These are phyloP conservation scores for Yponomeuta sedellus DNA, from an alignment of 2,888 invertebrate genomes.

Conservation along the genomic window DNA sequence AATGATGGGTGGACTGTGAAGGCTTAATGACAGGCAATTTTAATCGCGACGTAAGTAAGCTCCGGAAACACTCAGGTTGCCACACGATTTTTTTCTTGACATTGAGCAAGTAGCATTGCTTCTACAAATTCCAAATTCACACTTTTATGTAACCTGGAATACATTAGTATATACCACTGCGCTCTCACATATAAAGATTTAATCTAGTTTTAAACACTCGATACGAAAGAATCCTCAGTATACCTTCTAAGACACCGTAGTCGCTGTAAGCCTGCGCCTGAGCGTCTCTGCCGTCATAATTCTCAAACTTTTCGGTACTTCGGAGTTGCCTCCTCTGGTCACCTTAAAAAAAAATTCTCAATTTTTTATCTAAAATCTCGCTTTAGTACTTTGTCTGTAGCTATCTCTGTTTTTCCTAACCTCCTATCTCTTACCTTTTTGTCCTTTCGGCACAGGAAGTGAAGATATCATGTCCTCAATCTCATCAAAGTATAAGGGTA, in stretches of 20 bases:
- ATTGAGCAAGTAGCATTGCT: too few species aligned
- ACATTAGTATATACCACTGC: too few species aligned
- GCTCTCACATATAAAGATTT: too few species aligned
- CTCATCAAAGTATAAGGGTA: constrained; percentile 56
- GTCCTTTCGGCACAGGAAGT: constrained; percentile 20
- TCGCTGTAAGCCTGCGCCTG: constrained; percentile 66
- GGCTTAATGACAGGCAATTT: too few species aligned
- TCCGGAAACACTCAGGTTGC: too few species aligned
- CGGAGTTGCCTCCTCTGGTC: constrained; percentile 30
- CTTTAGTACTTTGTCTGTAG: constrained; percentile 20
- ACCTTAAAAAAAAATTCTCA: constrained; percentile 20
- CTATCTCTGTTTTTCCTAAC: not conserved
- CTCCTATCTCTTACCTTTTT: not conserved
- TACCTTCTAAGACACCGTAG: constrained; percentile 49
- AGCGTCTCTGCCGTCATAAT: constrained; percentile 32
- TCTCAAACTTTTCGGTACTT: constrained; percentile 36
- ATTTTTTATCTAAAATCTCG: constrained; percentile 16
- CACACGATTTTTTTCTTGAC: too few species aligned
- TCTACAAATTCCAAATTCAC: too few species aligned
- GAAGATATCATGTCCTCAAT: constrained; percentile 40
- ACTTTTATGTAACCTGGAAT: too few species aligned
- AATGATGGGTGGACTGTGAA: too few species aligned
- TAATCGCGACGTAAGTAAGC: too few species aligned
- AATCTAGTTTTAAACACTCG: too few species aligned
- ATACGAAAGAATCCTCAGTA: too few species aligned